These are phyloP conservation scores for Hyperoplus lanceolatus DNA, from an alignment of 2,797 vertebrate genomes.

Conservation along the genomic window DNA sequence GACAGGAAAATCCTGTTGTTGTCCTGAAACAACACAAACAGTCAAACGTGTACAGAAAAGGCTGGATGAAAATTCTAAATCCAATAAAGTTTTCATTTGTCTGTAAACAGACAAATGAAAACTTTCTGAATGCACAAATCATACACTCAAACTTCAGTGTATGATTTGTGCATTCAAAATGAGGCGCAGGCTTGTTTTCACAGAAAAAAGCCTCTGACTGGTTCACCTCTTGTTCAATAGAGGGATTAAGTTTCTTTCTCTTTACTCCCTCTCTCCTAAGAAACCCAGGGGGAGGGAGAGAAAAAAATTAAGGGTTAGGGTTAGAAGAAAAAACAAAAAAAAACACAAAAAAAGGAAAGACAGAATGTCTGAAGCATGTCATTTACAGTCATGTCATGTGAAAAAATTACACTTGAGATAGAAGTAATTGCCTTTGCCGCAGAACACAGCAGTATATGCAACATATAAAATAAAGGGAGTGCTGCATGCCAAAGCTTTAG, in stretches of 20 bases:
- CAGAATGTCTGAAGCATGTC: conserved; percentile 14
- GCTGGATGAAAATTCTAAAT: neutral
- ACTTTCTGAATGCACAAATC: too few relatives aligned
- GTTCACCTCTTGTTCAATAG: conserved; percentile 76
- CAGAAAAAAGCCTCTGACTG: conserved; percentile 61
- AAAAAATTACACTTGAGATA: conserved; percentile 11
- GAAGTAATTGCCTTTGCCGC: too few relatives aligned
- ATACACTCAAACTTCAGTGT: too few relatives aligned
- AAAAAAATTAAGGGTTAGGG: conserved; percentile 25
- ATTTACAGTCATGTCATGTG: conserved; percentile 54
- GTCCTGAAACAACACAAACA: neutral
- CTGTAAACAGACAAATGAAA: too few relatives aligned
- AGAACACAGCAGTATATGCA: neutral
- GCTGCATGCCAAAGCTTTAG: neutral
- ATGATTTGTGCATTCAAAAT: conserved; percentile 36
- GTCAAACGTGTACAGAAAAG: neutral
- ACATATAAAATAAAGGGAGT: neutral
- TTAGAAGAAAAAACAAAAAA: conserved; percentile 36
- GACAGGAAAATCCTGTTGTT: neutral
- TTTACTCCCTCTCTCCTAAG: conserved; percentile 62
- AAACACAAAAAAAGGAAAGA: conserved; percentile 34
- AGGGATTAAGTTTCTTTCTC: conserved; percentile 80
- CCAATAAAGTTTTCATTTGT: conserved; percentile 3
- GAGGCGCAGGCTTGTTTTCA: conserved; percentile 59
- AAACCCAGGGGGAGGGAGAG: conserved; percentile 54